Base-by-base conservation (phyloP, 2,113 vertebrate species). In the Muntiacus reevesi region DNA sequence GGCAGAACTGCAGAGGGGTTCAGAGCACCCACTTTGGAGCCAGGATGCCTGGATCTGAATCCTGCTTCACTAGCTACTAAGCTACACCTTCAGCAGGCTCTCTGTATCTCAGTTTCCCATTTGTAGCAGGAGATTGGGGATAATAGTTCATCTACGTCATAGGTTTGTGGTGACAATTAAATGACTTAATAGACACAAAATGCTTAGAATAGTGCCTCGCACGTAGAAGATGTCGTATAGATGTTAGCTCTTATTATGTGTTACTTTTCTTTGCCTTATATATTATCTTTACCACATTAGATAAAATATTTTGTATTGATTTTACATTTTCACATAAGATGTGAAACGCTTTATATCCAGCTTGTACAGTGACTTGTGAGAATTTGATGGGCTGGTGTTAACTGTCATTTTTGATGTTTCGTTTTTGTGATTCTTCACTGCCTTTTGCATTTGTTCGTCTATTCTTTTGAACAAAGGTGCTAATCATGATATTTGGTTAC, bases 401-500 rank as follows among this genome's bases (percentile, higher is more conserved):
- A 12, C n/a, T 40, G 71, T 93, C 30, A 40, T 95, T 96, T 87
- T 67, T 87, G 21, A 30, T 12, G 62, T 90, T 45, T 87, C 1
- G 33, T 59, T 95, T 87, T 95, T 94, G 43, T 60, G n/a, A 47
- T 81, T 40, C 55, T 94, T 96, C 10, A 88, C 71, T 87, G 9
- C 30, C 93, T 14, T 89, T 85, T 96, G 36, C 55, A 82, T 86
- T 93, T 74, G 93, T 45, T 83, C 97, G 28, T 3, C 43, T 89
- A 62, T 95, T 97, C 84, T 97, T 98, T 97, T 89, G 95, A 94
- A 96, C 30, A 62, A 59, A 60, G 7, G 17, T 95, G 40, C 87
- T 71, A 27, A 98, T 98, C 40, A 78, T 94, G 71, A 28, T 97
- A 50, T 97, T 98, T 98, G 97, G 15, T 98, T 98, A 62, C 97